Evolutionary conservation across 2,797 vertebrate genomes (phyloP), one percentile per base, ranked within the genome.

Genomic region (Paratrypauchen microcephalus): DNA sequence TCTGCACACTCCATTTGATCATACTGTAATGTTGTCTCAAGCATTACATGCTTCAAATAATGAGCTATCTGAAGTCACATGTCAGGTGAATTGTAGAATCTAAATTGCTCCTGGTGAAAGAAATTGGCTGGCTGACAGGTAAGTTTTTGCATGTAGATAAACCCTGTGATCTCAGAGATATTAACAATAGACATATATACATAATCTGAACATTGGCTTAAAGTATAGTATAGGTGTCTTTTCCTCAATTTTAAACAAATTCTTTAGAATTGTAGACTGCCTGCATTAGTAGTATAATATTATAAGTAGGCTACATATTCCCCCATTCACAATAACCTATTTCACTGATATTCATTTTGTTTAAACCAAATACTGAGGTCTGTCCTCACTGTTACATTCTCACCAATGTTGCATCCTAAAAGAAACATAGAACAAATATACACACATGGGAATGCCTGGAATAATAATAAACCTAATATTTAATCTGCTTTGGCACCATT

Each of bases 401-500:
- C 9, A 12, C 24, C 23, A 26, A 28, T 28, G 55, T 24, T 2
- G 55, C 13, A 60, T 11, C 28, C 3, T 59, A 32, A 36, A 32
- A 19, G 19, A 6, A 59, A 59, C 1, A 36, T 19, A 8, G 57
- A 9, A 28, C 13, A 57, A 28, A 36, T 36, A 30, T n/a, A 36
- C 12, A 47, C 48, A 64, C 39, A 9, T 47, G 23, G 41, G 39
- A 50, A 16, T 7, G n/a, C n/a, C 21, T 41, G 11, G 60, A 21
- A 16, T 21, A 62, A 45, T 16, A 45, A 13, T 45, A 65, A 50
- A 47, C 18, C 24, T 16, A 30, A 50, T 65, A 50, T 65, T 50
- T 65, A 50, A 50, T 26, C 24, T 28, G 63, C 63, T 65, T 65
- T 65, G 19, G 4, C 24, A 26, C 24, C 18, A 65, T 65, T 65